Percentiles rank a stretch among this genome's conserved stretches.
These are phyloP conservation scores for Centruroides sculpturatus DNA, from an alignment of 1,140 invertebrate species.

Conservation along the genomic window DNA sequence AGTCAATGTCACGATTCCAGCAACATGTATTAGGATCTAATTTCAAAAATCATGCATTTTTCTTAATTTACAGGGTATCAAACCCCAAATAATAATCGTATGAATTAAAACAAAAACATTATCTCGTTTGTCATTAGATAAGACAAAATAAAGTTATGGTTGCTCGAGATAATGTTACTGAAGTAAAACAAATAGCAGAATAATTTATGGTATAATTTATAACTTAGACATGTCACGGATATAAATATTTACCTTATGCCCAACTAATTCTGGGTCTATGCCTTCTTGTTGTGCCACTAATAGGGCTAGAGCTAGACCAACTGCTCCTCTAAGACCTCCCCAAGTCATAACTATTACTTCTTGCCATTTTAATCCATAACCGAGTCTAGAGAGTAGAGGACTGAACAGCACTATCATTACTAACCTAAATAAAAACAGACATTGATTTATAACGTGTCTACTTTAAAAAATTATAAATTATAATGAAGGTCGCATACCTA, in stretches of 20 bases:
- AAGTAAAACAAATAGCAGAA: not conserved
- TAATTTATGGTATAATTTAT: not conserved
- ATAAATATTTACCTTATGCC: not conserved
- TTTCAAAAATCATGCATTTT: too few species aligned
- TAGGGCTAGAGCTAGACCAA: slow-evolving; percentile 32
- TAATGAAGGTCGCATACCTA: slow-evolving; percentile 20
- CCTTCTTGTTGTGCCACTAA: slow-evolving; percentile 19
- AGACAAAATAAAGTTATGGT: slow-evolving; percentile 15
- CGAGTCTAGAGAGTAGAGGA: slow-evolving; percentile 29
- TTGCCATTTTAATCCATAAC: slow-evolving; percentile 33
- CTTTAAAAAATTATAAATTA: not conserved
- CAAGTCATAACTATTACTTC: slow-evolving; percentile 31
- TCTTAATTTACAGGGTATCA: too few species aligned
- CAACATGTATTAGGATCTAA: slow-evolving; percentile 31
- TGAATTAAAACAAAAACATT: not conserved
- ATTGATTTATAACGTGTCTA: not conserved
- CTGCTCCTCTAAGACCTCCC: slow-evolving; percentile 35
- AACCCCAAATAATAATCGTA: too few species aligned
- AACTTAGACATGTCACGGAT: not conserved
- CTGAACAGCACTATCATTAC: slow-evolving; percentile 28
- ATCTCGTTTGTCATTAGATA: not conserved
- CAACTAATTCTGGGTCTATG: not conserved
- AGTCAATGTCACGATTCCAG: slow-evolving; percentile 31
- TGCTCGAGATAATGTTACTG: not conserved
- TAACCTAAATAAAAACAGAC: slow-evolving; percentile 14